Base-by-base conservation (phyloP, 2,888 invertebrate genomes). In the Sesamia inferens region DNA sequence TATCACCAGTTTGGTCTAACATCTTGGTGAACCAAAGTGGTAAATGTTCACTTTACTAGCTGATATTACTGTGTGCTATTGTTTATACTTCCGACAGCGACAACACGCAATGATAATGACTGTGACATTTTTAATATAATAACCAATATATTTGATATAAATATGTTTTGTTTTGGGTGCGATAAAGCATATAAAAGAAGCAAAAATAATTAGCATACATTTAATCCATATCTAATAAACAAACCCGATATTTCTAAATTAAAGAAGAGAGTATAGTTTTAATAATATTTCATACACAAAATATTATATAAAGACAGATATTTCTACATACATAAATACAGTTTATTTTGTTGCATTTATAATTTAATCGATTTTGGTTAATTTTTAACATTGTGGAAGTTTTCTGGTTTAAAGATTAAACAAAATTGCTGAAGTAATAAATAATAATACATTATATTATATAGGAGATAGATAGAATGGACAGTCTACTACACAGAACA, bases 151-250 rank as follows among this genome's bases (percentile, higher is more conserved):
- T 80, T 75, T 78, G 65, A 80, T 69, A 79, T 78, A 79, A 82
- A 64, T 70, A 84, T 84, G 77, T 85, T 75, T 79, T 71, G 85
- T 83, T 82, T 79, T 69, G 78, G 88, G 93, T 94, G 94, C 94
- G 87, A 81, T 85, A 83, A 93, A 93, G 94, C 94, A 87, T 90
- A 89, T 83, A 87, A 90, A 93, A 90, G 91, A 94, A 93, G 93
- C 88, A 89, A 76, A 86, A 91, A 90, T 87, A 90, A 92, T 91
- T 85, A 89, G 90, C 91, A 88, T 87, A 89, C 85, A 87, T 79
- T 85, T 82, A 87, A 87, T 88, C 73, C 84, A 81, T 85, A 73
- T 85, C 88, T 87, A 91, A 88, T 86, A 89, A 90, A 91, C 89
- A 90, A 90, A 91, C 86, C 87, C 86, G 88, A 87, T 82, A 87